These are phyloP conservation scores for Halcyon smyrnensis DNA, from an alignment of 2,797 vertebrate species.

Conservation along the genomic window DNA sequence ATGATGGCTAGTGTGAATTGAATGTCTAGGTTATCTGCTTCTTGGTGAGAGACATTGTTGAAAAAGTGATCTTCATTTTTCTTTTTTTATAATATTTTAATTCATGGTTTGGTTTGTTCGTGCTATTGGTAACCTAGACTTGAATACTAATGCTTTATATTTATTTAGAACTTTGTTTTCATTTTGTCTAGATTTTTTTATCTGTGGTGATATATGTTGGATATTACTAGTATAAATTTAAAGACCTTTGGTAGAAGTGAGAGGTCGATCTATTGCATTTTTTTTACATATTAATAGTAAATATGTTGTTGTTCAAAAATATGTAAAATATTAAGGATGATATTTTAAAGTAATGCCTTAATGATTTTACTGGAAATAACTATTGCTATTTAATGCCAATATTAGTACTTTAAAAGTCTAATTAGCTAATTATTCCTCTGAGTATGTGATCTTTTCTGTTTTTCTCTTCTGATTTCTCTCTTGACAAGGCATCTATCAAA, in stretches of 20 bases:
- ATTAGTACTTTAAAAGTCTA: not conserved
- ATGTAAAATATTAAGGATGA: not conserved
- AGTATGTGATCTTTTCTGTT: not conserved
- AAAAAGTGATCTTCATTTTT: not conserved
- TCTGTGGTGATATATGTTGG: not conserved
- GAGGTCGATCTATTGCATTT: not conserved
- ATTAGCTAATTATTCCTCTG: not conserved
- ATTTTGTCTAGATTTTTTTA: not conserved
- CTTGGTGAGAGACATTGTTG: not conserved
- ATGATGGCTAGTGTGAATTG: not conserved
- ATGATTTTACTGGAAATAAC: not conserved
- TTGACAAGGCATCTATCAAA: conserved; percentile 6
- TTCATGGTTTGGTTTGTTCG: not conserved
- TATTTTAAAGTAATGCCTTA: not conserved
- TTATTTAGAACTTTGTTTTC: not conserved
- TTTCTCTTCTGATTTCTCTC: not conserved
- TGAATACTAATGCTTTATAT: not conserved
- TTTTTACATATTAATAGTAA: not conserved
- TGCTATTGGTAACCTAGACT: not conserved
- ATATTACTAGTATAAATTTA: not conserved
- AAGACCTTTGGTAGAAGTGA: not conserved
- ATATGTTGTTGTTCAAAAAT: not conserved
- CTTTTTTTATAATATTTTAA: not conserved
- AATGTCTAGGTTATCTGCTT: not conserved
- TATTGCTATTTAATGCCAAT: not conserved